Evolutionary conservation across 2,888 invertebrate species (phyloP).

Genomic region (Axea sp.): DNA sequence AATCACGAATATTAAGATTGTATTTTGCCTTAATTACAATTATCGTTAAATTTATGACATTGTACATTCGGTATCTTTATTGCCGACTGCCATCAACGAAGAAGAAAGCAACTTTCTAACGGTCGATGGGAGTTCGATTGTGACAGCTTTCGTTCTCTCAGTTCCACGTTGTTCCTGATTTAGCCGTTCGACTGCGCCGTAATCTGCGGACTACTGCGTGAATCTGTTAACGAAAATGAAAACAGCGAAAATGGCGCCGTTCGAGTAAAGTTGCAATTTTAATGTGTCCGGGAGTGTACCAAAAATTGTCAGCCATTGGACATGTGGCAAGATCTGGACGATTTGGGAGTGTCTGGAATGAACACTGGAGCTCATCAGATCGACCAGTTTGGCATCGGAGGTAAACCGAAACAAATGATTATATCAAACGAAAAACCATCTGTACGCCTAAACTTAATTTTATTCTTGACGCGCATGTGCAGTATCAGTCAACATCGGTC

Average conservation of each 20-base stretch:
- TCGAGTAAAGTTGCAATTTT: constrained; percentile 70
- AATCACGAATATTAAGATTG: no score
- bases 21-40: no score
- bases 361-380: constrained; percentile 75
- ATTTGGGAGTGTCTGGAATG: constrained; percentile 73
- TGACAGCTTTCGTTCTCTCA: neutral
- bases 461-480: constrained; percentile 50
- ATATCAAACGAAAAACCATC: constrained; percentile 15
- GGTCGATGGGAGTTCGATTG: constrained; percentile 16
- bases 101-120: constrained; percentile 7
- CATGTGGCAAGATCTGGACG: constrained; percentile 78
- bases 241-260: constrained; percentile 76
- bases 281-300: constrained; percentile 66
- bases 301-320: constrained; percentile 67
- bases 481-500: constrained; percentile 30
- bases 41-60: no score
- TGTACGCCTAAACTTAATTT: constrained; percentile 20
- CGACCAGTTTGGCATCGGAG: constrained; percentile 76
- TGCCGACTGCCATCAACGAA: constrained; percentile 31
- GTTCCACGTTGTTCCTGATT: constrained; percentile 22
- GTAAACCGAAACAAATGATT: constrained; percentile 64
- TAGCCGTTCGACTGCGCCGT: constrained; percentile 25
- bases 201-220: constrained; percentile 1
- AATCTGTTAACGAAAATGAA: constrained; percentile 46
- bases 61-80: constrained; percentile 5